Evolutionary conservation across 23 tunicate species (phyloP).

Genomic region (Clavelina lepadiformis): DNA sequence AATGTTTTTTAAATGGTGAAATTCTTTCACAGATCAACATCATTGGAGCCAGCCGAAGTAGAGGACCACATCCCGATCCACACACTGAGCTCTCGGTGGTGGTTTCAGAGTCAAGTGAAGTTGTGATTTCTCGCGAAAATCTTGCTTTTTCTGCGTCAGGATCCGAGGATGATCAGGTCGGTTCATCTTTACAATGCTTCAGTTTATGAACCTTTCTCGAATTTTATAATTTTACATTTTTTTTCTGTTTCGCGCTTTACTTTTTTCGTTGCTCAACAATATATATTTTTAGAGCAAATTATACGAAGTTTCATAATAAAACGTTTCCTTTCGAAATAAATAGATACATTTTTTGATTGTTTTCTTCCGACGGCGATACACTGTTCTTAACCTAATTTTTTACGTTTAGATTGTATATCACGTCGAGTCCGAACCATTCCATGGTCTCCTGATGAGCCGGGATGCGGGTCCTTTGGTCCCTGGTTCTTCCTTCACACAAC

Average conservation of each 20-base stretch:
- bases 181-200: too few relatives aligned
- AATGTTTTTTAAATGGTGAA: too few relatives aligned
- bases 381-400: not conserved
- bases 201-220: not conserved
- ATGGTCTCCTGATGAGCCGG: conserved; percentile 36
- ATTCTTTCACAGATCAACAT: conserved; percentile 34
- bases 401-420: conserved; percentile 58
- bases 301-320: not conserved
- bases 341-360: too few relatives aligned
- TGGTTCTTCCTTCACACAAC: conserved; percentile 77
- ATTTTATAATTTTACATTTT: not conserved
- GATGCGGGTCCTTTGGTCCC: conserved; percentile 33
- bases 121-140: conserved; percentile 51
- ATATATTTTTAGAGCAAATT: not conserved
- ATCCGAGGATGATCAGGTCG: conserved; percentile 50
- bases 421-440: conserved; percentile 50
- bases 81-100: conserved; percentile 45
- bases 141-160: conserved; percentile 58
- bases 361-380: not conserved
- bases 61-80: conserved; percentile 67
- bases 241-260: not conserved
- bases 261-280: not conserved
- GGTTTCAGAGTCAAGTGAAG: conserved; percentile 52
- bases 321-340: not conserved
- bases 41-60: conserved; percentile 19